Evolutionary conservation across 2,113 vertebrate species (phyloP).

Genomic region (Colaptes auratus): DNA sequence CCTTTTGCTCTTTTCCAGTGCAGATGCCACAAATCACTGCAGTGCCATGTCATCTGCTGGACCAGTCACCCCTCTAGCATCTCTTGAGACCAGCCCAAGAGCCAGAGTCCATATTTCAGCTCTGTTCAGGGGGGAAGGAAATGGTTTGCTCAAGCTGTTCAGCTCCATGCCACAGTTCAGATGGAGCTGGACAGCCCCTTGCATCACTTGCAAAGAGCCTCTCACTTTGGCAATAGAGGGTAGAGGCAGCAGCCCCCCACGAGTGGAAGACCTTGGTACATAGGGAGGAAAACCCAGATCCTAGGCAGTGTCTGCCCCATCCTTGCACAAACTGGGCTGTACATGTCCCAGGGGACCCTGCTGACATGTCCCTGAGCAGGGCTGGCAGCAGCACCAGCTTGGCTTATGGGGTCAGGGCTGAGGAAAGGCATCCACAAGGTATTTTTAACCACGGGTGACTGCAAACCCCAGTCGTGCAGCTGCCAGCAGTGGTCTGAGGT

Average conservation of each 20-base stretch:
- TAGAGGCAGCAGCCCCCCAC: neutral
- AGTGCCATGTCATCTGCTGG: fast-evolving
- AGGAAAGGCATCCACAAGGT: constrained; percentile 33
- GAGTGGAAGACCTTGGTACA: neutral
- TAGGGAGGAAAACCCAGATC: neutral
- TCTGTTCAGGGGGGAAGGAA: neutral
- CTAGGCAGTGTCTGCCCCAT: neutral
- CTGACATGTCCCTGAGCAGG: neutral
- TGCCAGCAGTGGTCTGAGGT: neutral
- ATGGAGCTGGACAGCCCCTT: fast-evolving
- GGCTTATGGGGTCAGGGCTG: neutral
- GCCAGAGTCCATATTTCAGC: fast-evolving
- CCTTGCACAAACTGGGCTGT: neutral
- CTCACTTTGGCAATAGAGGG: neutral
- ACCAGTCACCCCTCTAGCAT: neutral
- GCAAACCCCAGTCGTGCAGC: neutral
- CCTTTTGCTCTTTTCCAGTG: neutral
- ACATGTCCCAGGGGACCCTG: fast-evolving
- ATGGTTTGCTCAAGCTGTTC: neutral
- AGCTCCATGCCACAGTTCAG: neutral
- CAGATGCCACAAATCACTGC: neutral
- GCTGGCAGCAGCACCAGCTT: neutral
- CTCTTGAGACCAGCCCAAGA: neutral
- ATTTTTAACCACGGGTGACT: constrained; percentile 45
- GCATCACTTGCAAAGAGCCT: neutral